Evolutionary conservation across 2,888 invertebrate genomes (phyloP), one percentile per base, ranked within the genome.

Genomic region (Serripes groenlandicus): DNA sequence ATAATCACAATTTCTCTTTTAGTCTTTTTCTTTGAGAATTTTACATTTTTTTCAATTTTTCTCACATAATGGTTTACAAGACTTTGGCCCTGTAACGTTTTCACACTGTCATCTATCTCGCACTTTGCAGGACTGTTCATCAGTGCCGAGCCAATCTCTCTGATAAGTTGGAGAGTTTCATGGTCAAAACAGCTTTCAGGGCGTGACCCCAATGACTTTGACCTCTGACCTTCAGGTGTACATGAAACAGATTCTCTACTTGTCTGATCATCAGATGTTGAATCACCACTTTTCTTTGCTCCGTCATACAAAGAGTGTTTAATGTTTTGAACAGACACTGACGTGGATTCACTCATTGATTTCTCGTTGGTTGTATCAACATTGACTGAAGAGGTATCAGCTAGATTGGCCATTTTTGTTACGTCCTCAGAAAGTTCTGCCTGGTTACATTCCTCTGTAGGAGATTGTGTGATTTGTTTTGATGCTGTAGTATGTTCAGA

Each of bases 61-160:
- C 83, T 88, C 15, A 92, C 92, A 80, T 90, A 87, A 75, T 87
- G 86, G 28, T 83, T 88, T 3, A 92, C 92, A 54, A 88, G 77
- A 70, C 88, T 90, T 30, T 84, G 73, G 9, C 87, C 81, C 54
- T 34, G 52, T 18, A 81, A 68, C 7, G 75, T 81, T 23, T 85
- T 85, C 26, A 79, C 82, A 26, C 88, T 83, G 18, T 88, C 87
- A 30, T 86, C 86, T 0, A 82, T 73, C 52, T 90, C 83, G 23
- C 82, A 32, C 72, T 85, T 88, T n/a, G 84, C 83, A 23, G 91
- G 91, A 77, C 90, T 91, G 62, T 89, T 89, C 37, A 90, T 73
- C 26, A 91, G 82, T 15, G 89, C 90, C 3, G 90, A 90, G 9
- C 91, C 92, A 30, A 91, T 90, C 64, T 92, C 91, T 56, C 91